Evolutionary conservation across 2,797 vertebrate species (phyloP).

Genomic region (Sebastes dallii): DNA sequence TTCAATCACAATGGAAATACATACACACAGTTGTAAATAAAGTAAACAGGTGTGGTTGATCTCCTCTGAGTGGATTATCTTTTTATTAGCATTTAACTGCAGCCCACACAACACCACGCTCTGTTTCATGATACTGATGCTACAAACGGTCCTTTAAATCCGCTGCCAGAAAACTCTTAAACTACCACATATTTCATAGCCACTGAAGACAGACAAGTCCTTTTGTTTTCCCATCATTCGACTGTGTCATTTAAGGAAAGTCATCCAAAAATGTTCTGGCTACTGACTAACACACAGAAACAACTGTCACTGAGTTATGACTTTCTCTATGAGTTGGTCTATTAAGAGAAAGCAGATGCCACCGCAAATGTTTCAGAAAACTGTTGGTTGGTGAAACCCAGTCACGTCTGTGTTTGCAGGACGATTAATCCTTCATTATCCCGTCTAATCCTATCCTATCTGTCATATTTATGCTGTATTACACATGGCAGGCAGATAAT

Average conservation of each 20-base stretch:
- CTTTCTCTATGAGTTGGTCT: neutral
- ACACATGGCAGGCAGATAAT: conserved; percentile 17
- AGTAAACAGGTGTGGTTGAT: conserved; percentile 5
- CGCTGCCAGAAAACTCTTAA: neutral
- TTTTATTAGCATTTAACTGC: neutral
- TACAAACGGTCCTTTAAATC: conserved; percentile 10
- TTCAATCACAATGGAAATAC: conserved; percentile 30
- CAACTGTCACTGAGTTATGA: neutral
- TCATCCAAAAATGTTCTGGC: neutral
- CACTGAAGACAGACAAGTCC: neutral
- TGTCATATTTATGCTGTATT: conserved; percentile 21
- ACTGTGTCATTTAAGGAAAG: neutral
- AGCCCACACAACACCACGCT: conserved; percentile 13
- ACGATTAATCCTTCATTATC: conserved; percentile 32
- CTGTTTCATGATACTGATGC: conserved; percentile 6
- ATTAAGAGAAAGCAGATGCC: conserved; percentile 13
- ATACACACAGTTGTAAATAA: conserved; percentile 2
- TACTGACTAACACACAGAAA: neutral
- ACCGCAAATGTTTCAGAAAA: conserved; percentile 1
- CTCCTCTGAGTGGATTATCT: neutral
- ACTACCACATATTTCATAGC: conserved; percentile 3
- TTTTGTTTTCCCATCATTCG: neutral
- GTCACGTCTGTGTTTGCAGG: neutral
- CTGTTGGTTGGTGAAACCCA: neutral
- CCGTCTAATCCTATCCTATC: conserved; percentile 11